A percentile compares a stretch with the other conserved stretches of the same genome.
phyloP scores from a whole-genome alignment of 1,140 invertebrate species.

The Polypedilum vanderplanki region DNA sequence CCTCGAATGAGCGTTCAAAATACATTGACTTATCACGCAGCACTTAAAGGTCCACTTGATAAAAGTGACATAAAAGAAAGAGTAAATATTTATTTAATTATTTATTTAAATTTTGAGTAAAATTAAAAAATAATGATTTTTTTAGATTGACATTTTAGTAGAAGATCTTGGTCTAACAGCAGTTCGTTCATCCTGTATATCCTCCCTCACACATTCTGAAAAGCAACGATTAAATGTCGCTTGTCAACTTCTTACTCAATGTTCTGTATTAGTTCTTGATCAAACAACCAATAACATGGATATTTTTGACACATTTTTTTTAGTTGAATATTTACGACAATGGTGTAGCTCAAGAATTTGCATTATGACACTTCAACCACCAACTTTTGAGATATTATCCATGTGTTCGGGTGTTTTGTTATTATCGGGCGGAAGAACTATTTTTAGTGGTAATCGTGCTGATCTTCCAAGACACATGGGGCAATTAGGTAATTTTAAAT shows the following conservation, averaged over 20 bases:
- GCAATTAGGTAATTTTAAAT: constrained; percentile 45
- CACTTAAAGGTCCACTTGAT: constrained; percentile 55
- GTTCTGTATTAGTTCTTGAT: constrained; percentile 77
- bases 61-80: constrained; percentile 57
- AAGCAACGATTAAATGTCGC: constrained; percentile 76
- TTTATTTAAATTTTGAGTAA: no score
- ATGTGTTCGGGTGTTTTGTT: constrained; percentile 82
- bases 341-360: constrained; percentile 84
- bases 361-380: constrained; percentile 85
- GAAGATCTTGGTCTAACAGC: constrained; percentile 84
- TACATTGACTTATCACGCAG: constrained; percentile 70
- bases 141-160: constrained; percentile 72
- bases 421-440: constrained; percentile 79
- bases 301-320: constrained; percentile 92
- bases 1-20: constrained; percentile 74
- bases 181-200: constrained; percentile 70
- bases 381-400: constrained; percentile 91
- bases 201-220: constrained; percentile 76
- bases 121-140: constrained; percentile 6
- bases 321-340: constrained; percentile 87
- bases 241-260: constrained; percentile 75
- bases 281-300: constrained; percentile 89
- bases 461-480: constrained; percentile 92
- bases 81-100: constrained; percentile 40
- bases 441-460: constrained; percentile 81